Conservation (phyloP, 2,888 invertebrate species). For the Pseudococcus jackbeardsleyi region DNA sequence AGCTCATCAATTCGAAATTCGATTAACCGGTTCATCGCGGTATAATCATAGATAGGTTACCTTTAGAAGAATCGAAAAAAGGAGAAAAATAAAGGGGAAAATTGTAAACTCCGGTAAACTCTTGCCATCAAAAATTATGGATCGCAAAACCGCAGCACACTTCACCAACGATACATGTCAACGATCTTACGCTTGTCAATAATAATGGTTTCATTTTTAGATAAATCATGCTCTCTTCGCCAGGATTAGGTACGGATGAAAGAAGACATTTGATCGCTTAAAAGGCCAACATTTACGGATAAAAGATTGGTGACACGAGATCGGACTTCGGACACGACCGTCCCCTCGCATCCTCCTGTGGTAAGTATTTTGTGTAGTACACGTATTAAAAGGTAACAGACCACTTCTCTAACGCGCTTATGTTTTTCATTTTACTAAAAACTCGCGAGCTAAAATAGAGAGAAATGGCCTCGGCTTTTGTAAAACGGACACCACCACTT, state of each 20-base stretch:
- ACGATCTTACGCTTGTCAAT: constrained; percentile 58
- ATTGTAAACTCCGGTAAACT: background rate
- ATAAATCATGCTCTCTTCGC: constrained; percentile 18
- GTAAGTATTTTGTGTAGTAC: background rate
- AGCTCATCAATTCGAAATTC: background rate
- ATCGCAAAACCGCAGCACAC: constrained; percentile 32
- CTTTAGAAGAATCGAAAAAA: background rate
- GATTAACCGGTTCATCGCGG: constrained; percentile 5
- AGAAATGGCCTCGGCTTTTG: constrained; percentile 18
- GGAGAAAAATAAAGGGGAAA: background rate
- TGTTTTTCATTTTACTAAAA: constrained; percentile 49
- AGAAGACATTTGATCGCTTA: constrained; percentile 63
- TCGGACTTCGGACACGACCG: constrained; percentile 49
- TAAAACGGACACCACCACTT: constrained; percentile 16
- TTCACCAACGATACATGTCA: constrained; percentile 6
- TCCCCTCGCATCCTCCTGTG: background rate
- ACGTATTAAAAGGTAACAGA: constrained; percentile 53
- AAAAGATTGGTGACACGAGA: constrained; percentile 62
- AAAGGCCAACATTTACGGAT: constrained; percentile 61
- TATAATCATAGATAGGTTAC: background rate
- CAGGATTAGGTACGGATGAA: constrained; percentile 59
- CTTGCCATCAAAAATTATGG: background rate
- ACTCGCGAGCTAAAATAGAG: constrained; percentile 29
- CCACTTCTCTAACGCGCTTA: constrained; percentile 55
- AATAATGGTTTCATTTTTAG: constrained; percentile 36